Conservation (phyloP, 2,113 vertebrate species). For the Brachionichthys hirsutus region DNA sequence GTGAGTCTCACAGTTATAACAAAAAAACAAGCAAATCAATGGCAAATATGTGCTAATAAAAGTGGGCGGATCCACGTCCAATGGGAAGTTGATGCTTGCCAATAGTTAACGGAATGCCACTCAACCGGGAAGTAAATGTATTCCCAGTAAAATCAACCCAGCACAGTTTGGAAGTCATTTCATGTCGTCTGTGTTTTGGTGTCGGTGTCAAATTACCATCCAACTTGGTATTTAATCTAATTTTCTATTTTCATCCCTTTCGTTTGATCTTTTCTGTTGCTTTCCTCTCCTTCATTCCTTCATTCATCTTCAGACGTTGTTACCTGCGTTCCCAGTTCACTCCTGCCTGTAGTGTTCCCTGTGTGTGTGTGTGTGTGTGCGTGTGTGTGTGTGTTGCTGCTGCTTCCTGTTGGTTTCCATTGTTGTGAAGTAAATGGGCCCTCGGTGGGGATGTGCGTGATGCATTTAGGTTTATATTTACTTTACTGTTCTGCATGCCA, state of each 20-base stretch:
- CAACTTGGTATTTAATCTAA: not conserved
- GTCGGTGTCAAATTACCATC: conserved; percentile 15
- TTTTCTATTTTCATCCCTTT: conserved; percentile 9
- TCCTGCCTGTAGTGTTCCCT: not conserved
- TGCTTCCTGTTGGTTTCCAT: conserved; percentile 5
- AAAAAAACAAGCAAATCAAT: too few relatives aligned
- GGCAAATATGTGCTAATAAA: too few relatives aligned
- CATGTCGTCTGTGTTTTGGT: conserved; percentile 4
- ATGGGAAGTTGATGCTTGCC: too few relatives aligned
- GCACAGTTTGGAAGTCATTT: too few relatives aligned
- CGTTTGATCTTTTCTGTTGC: not conserved
- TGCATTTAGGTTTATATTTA: conserved; percentile 29
- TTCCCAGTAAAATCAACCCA: too few relatives aligned
- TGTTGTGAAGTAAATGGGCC: conserved; percentile 62
- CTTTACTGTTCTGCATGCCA: conserved; percentile 45
- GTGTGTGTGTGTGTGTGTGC: conserved; percentile 28
- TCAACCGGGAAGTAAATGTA: too few relatives aligned
- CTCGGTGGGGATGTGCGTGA: conserved; percentile 48
- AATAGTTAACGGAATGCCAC: too few relatives aligned
- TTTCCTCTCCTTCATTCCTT: not conserved
- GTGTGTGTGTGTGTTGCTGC: conserved; percentile 27
- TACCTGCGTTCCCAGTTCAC: not conserved
- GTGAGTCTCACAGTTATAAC: too few relatives aligned
- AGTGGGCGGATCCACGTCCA: too few relatives aligned
- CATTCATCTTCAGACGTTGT: conserved; percentile 7